Evolutionary conservation across 2,888 invertebrate genomes (phyloP), one percentile per base, ranked within the genome.

Genomic region (Pristionchus fissidentatus): DNA sequence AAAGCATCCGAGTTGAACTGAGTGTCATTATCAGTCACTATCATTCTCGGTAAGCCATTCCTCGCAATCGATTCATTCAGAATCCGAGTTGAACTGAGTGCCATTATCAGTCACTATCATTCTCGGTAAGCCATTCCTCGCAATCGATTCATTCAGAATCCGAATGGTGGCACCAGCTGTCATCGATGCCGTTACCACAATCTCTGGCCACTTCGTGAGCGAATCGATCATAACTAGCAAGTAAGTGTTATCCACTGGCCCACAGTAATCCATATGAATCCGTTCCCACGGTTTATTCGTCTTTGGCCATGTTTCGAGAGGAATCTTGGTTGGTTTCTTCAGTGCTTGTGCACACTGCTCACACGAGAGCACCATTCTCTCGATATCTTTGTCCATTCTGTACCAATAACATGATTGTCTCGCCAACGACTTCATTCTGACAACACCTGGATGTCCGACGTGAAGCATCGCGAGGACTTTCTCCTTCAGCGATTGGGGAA

Each of bases 1-100:
- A 60, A 60, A 8, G 60, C 29, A 60, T 60, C 60, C 13, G 60
- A 60, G 32, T 60, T 60, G 60, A 60, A 60, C 60, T 60, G 60
- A 60, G 55, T 19, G 22, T 26, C 55, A 55, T 55, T 55, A 19
- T 55, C 55, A 55, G 55, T 55, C 19, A 55, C 55, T 4, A 55
- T 55, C n/a, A 55, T n/a, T 55, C 55, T 55, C 7, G 55, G 55
- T 19, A 55, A 26, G 5, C 55, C 55, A 55, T 55, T 55, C n/a
- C n/a, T n/a, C n/a, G n/a, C n/a, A n/a, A n/a, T n/a, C n/a, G n/a
- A n/a, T n/a, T n/a, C n/a, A n/a, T n/a, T n/a, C n/a, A n/a, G n/a
- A n/a, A n/a, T n/a, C n/a, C n/a, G n/a, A n/a, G n/a, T n/a, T n/a
- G n/a, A n/a, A n/a, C n/a, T n/a, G n/a, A n/a, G n/a, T n/a, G n/a